Conservation (phyloP, 2,797 vertebrate species). For the Nyctibius grandis region DNA sequence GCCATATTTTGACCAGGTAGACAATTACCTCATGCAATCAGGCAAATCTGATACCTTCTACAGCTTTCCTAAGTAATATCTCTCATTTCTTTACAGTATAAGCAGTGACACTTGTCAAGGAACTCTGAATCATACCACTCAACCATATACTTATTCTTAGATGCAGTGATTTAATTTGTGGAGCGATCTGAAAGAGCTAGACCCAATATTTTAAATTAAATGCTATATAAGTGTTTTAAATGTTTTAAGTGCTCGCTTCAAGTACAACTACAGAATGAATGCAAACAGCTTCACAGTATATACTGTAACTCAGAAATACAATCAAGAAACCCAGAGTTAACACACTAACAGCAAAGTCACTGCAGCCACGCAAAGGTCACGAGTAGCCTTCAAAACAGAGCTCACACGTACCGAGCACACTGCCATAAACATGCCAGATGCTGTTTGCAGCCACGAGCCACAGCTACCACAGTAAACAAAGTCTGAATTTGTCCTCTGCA, state of each 20-base stretch:
- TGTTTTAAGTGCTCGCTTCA: background rate
- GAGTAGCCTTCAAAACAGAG: background rate
- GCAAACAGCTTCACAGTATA: background rate
- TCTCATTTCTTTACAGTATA: background rate
- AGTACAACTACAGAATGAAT: background rate
- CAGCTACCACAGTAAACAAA: background rate
- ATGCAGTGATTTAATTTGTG: background rate
- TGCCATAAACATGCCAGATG: background rate
- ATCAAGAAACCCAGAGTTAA: background rate
- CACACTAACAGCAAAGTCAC: background rate
- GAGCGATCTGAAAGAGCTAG: background rate
- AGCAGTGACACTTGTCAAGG: background rate
- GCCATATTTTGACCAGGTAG: background rate
- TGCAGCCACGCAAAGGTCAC: background rate
- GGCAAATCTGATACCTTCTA: background rate
- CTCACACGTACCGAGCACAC: background rate
- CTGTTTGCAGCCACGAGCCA: background rate
- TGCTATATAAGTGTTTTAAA: background rate
- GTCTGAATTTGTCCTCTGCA: background rate
- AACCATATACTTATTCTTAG: background rate
- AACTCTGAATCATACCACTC: background rate
- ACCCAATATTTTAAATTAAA: background rate
- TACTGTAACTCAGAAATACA: background rate
- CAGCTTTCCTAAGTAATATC: background rate
- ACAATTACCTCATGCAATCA: background rate